Evolutionary conservation across 2,888 invertebrate genomes (phyloP).

Genomic region (Eupithecia pulchellata): DNA sequence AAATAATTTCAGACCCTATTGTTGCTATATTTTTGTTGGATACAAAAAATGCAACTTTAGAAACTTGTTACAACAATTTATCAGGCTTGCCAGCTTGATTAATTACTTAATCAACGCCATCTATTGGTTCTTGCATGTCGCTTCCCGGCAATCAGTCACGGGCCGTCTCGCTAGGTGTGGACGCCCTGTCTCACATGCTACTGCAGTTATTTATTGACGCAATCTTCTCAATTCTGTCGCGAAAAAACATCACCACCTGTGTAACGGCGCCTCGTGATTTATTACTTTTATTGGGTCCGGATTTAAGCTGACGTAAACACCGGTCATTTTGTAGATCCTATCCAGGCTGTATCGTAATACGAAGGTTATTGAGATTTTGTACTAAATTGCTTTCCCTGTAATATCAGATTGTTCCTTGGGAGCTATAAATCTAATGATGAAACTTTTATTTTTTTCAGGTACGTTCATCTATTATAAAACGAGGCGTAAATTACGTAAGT

Average conservation of each 20-base stretch:
- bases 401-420: slow-evolving; percentile 19
- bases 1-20: slow-evolving; percentile 35
- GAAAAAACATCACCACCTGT: slow-evolving; percentile 70
- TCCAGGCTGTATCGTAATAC: slow-evolving; percentile 40
- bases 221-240: slow-evolving; percentile 70
- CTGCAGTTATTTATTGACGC: slow-evolving; percentile 77
- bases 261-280: slow-evolving; percentile 65
- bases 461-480: slow-evolving; percentile 36
- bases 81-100: slow-evolving; percentile 64
- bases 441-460: slow-evolving; percentile 52
- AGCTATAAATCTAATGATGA: slow-evolving; percentile 35
- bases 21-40: slow-evolving; percentile 16
- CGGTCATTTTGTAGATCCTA: slow-evolving; percentile 50
- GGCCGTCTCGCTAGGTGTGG: slow-evolving; percentile 60
- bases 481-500: slow-evolving; percentile 25
- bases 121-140: slow-evolving; percentile 71
- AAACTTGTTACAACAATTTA: slow-evolving; percentile 43
- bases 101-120: slow-evolving; percentile 78
- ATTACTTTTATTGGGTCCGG: slow-evolving; percentile 69
- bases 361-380: slow-evolving; percentile 39
- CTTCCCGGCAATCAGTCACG: slow-evolving; percentile 73
- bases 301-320: slow-evolving; percentile 61
- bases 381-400: slow-evolving; percentile 34
- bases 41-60: slow-evolving; percentile 20
- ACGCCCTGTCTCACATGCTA: slow-evolving; percentile 65